phyloP scores from a whole-genome alignment of 2,113 vertebrate genomes.

The Cebus imitator region DNA sequence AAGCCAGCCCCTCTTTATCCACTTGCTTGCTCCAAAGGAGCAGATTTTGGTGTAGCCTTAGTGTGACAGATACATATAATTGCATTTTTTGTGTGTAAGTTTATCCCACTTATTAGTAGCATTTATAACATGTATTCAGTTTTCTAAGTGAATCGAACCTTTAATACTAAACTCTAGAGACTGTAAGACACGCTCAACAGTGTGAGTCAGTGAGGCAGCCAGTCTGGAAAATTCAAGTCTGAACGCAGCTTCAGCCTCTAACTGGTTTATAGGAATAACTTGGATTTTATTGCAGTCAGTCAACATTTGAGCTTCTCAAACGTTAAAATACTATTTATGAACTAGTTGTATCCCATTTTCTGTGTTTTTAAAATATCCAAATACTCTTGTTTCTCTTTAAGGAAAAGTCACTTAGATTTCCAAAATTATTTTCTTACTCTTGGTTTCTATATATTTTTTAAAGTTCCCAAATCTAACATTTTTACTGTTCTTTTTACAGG shows the following conservation, averaged over 20 bases:
- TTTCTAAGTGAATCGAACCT: neutral
- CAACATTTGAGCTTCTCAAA: neutral
- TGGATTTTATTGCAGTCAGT: neutral
- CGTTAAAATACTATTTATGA: neutral
- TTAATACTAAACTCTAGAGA: neutral
- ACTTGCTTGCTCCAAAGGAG: neutral
- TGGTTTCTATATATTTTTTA: rapidly evolving
- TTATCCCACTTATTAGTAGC: neutral
- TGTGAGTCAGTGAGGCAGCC: neutral
- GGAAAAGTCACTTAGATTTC: neutral
- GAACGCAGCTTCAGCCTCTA: neutral
- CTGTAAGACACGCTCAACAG: neutral
- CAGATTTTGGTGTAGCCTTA: no score
- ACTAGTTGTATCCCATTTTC: neutral
- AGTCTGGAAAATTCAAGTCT: neutral
- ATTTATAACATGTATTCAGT: neutral
- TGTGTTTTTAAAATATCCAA: neutral
- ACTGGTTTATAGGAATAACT: neutral
- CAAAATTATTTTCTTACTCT: neutral
- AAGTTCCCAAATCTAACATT: neutral
- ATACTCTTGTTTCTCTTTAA: neutral
- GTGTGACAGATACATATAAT: neutral
- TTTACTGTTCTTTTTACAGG: conserved; percentile 79
- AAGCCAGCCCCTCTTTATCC: neutral
- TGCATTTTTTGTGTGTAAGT: neutral